These are phyloP conservation scores for Pterostichus niger DNA, from an alignment of 2,888 invertebrate genomes.

Conservation along the genomic window DNA sequence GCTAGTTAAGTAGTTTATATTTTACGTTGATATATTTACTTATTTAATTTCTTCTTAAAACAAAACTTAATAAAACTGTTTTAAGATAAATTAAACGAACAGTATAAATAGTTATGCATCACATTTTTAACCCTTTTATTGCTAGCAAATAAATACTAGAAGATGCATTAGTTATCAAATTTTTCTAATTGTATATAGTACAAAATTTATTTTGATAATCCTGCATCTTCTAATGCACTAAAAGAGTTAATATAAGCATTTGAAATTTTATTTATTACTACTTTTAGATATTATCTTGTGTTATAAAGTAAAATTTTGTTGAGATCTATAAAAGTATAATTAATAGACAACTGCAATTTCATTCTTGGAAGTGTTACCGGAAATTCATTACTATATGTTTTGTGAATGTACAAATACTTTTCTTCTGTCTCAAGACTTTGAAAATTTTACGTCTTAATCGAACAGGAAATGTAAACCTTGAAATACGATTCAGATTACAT, in stretches of 20 bases:
- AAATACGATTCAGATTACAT: too few species aligned
- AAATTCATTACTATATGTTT: neutral
- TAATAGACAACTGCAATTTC: neutral
- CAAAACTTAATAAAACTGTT: neutral
- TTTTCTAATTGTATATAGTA: conserved; percentile 36
- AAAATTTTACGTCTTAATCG: neutral
- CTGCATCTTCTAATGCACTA: conserved; percentile 8
- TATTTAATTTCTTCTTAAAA: conserved; percentile 26
- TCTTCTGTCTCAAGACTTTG: neutral
- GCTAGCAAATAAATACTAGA: neutral
- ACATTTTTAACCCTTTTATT: neutral
- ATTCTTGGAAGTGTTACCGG: neutral
- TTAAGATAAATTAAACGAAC: neutral
- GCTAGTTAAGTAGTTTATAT: too few species aligned
- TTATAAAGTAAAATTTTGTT: conserved; percentile 6
- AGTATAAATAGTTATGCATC: conserved; percentile 24
- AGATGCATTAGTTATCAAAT: conserved; percentile 7
- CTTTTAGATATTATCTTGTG: neutral
- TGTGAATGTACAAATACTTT: conserved; percentile 1
- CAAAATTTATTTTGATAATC: conserved; percentile 12
- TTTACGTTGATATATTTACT: neutral
- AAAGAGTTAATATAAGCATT: neutral
- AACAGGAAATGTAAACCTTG: too few species aligned
- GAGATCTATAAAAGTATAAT: neutral
- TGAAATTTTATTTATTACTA: conserved; percentile 26